A percentile compares a stretch with the other conserved stretches of the same genome.
phyloP scores from a whole-genome alignment of 2,113 vertebrate genomes.

The Xenopus laevis region DNA sequence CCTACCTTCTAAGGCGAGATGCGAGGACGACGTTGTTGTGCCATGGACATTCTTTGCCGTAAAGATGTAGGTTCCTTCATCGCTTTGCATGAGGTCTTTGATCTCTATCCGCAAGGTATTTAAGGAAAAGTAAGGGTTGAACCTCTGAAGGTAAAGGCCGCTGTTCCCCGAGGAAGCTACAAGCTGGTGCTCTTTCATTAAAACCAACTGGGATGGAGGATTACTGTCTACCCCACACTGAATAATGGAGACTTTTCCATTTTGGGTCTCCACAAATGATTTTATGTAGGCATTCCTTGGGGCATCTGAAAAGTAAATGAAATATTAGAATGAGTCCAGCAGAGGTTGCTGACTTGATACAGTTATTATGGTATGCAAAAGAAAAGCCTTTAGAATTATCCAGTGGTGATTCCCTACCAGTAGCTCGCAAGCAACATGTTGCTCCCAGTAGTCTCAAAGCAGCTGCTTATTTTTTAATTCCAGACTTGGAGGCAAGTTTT shows the following conservation, averaged over 20 bases:
- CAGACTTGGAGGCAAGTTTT: too few species aligned
- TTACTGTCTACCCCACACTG: constrained; percentile 61
- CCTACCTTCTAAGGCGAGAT: constrained; percentile 56
- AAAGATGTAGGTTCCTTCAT: constrained; percentile 59
- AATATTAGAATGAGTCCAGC: background rate
- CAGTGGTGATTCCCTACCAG: too few species aligned
- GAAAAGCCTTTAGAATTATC: too few species aligned
- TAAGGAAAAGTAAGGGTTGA: constrained; percentile 19
- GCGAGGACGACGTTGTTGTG: background rate
- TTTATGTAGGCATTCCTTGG: constrained; percentile 57
- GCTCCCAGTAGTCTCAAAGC: too few species aligned
- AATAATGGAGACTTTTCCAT: constrained; percentile 50
- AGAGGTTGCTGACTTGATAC: too few species aligned
- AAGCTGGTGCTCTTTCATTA: constrained; percentile 45
- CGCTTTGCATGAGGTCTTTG: constrained; percentile 47
- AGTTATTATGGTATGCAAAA: too few species aligned
- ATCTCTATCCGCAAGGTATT: constrained; percentile 57
- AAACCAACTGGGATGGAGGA: constrained; percentile 49
- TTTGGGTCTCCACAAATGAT: constrained; percentile 53
- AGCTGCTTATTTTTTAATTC: too few species aligned
- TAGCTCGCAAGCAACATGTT: too few species aligned
- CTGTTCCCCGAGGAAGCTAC: background rate
- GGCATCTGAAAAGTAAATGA: constrained; percentile 49
- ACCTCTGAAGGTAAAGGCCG: accelerated
- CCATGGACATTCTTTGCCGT: constrained; percentile 55